A percentile compares a stretch with the other conserved stretches of the same genome.
Evolutionary conservation across 2,888 invertebrate species (phyloP).

Genomic region (Pardosa pseudoannulata): DNA sequence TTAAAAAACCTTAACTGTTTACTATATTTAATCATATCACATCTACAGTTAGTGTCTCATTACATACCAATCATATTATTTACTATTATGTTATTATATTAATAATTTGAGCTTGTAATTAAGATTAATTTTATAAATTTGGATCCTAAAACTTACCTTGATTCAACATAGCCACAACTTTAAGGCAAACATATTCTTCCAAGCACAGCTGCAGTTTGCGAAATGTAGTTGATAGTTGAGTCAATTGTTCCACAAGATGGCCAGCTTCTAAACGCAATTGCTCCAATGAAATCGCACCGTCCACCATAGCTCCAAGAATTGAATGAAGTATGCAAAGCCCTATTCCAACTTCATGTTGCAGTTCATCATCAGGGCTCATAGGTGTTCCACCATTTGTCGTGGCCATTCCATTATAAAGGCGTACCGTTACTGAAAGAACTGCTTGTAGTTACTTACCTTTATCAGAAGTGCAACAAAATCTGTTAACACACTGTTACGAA

Average conservation of each 20-base stretch:
- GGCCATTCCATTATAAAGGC: not conserved
- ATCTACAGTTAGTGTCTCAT: too few species aligned
- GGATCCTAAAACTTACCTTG: too few species aligned
- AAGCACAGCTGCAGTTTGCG: constrained; percentile 90
- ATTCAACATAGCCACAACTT: constrained; percentile 97
- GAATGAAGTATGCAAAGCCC: constrained; percentile 92
- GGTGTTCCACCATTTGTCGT: not conserved
- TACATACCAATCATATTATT: too few species aligned
- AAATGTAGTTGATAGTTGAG: constrained; percentile 95
- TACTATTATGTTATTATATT: too few species aligned
- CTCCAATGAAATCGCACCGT: constrained; percentile 86
- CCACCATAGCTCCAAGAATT: constrained; percentile 94
- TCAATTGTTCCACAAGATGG: constrained; percentile 96
- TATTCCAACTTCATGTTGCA: constrained; percentile 83
- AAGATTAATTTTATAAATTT: too few species aligned
- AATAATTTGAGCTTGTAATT: too few species aligned
- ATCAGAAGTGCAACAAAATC: too few species aligned
- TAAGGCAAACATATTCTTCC: constrained; percentile 98
- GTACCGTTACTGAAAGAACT: too few species aligned
- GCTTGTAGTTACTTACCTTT: too few species aligned
- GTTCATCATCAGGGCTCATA: constrained; percentile 47
- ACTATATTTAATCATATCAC: too few species aligned
- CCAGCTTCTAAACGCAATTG: constrained; percentile 95
- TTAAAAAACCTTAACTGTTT: too few species aligned
- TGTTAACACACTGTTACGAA: too few species aligned